Conservation (phyloP, 2,888 invertebrate species). For the Isoperla grammatica region DNA sequence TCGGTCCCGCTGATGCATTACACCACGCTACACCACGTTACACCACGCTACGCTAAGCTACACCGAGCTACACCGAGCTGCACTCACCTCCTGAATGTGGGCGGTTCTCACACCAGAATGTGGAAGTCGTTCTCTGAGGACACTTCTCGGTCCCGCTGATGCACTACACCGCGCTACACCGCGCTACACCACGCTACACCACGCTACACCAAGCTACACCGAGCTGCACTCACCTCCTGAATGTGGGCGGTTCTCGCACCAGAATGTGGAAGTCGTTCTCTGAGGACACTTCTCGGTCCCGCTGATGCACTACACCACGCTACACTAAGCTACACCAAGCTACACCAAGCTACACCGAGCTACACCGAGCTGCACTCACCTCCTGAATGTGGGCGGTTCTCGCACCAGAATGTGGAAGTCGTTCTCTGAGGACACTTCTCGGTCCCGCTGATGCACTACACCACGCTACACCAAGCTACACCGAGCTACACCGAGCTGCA, state of each 20-base stretch:
- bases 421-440: constrained; percentile 90
- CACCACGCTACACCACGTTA: too few species aligned
- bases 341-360: too few species aligned
- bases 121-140: constrained; percentile 93
- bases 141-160: constrained; percentile 89
- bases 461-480: too few species aligned
- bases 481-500: too few species aligned
- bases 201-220: too few species aligned
- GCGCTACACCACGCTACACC: too few species aligned
- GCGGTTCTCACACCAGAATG: constrained; percentile 75
- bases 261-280: constrained; percentile 91
- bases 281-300: constrained; percentile 88
- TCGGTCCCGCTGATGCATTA: constrained; percentile 89
- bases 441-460: constrained; percentile 89
- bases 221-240: constrained; percentile 66
- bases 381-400: constrained; percentile 80
- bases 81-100: constrained; percentile 73
- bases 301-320: constrained; percentile 90
- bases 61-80: too few species aligned
- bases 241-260: constrained; percentile 76
- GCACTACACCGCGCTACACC: constrained; percentile 70
- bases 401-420: constrained; percentile 83
- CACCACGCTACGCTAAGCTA: too few species aligned
- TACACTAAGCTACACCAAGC: constrained; percentile 98
- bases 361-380: constrained; percentile 57